Base-by-base conservation (phyloP, 1,140 invertebrate genomes). In the Pseudomyrmex concolor region DNA sequence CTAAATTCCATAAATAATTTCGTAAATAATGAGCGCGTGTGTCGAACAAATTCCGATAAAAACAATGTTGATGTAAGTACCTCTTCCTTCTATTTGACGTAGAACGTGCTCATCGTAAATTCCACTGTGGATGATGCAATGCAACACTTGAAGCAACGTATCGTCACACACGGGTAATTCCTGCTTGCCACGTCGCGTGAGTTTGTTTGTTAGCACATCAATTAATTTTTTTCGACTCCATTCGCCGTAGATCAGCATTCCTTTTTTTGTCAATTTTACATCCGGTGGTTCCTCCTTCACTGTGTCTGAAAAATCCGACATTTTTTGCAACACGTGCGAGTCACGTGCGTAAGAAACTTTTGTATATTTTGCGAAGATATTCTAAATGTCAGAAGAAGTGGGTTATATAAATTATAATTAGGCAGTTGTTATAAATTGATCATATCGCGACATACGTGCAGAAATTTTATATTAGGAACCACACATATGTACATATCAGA, bases 51-150 rank as follows among this genome's bases (percentile, higher is more conserved):
- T 25, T 25, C 25, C 1, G 17, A n/a, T n/a, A 25, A 17, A 51
- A 25, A 19, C 5, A 2, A 54, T 8, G 1, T 48, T n/a, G 25
- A 50, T 7, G 34, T 76, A 50, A 1, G 4, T 76, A 90, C 89
- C 84, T 63, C 76, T 84, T 22, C 50, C 7, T 54, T 77, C 50
- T 22, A 90, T 13, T 55, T 72, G 54, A 7, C 64, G 48, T 80
- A 90, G 72, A 25, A 90, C 62, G 10, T 4, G 1, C 66, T 67
- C 60, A 54, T 60, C 86, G n/a, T 87, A 90, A 48, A 87, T 85
- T 54, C 89, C 89, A 12, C 73, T 84, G 8, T 87, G 77, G 1
- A 90, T 74, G 22, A 85, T 62, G 15, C 66, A 68, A 62, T 62
- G 59, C 19, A 83, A 57, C 25, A 12, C 62, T 80, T 13, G 59